phyloP scores from a whole-genome alignment of 1,140 invertebrate genomes.

The Listronotus bonariensis region DNA sequence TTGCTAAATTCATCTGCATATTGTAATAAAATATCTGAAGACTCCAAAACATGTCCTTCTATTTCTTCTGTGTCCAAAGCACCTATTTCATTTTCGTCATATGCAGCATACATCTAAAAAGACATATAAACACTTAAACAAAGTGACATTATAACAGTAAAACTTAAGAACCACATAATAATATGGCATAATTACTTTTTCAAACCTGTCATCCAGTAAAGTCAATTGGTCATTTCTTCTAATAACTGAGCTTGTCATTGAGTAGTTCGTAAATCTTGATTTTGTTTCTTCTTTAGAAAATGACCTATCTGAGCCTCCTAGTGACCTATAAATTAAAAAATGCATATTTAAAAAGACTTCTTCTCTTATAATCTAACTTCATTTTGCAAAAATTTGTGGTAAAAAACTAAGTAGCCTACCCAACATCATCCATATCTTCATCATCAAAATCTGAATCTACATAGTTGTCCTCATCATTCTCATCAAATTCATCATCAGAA shows the following conservation, averaged over 20 bases:
- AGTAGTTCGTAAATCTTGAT: constrained; percentile 91
- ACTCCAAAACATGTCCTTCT: constrained; percentile 74
- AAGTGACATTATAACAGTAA: too few species aligned
- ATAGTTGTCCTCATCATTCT: constrained; percentile 56
- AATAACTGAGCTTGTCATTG: constrained; percentile 91
- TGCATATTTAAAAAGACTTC: neutral
- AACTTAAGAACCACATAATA: too few species aligned
- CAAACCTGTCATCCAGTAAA: constrained; percentile 88
- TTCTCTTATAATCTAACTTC: neutral
- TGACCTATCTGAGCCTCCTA: constrained; percentile 56
- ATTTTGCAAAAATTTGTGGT: neutral
- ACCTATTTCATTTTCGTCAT: constrained; percentile 90
- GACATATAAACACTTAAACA: too few species aligned
- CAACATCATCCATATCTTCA: constrained; percentile 63
- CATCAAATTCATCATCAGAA: constrained; percentile 48
- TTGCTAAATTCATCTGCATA: constrained; percentile 67
- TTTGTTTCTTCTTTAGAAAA: constrained; percentile 79
- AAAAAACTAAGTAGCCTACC: neutral
- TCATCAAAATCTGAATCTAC: constrained; percentile 51
- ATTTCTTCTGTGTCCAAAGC: constrained; percentile 88
- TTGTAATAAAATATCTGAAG: constrained; percentile 69
- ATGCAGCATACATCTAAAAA: constrained; percentile 61
- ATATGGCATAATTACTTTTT: constrained; percentile 67
- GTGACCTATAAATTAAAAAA: constrained; percentile 51
- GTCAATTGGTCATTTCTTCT: constrained; percentile 81